Base-by-base conservation (phyloP, 1,140 invertebrate species). In the Dolichoris vasculosae region DNA sequence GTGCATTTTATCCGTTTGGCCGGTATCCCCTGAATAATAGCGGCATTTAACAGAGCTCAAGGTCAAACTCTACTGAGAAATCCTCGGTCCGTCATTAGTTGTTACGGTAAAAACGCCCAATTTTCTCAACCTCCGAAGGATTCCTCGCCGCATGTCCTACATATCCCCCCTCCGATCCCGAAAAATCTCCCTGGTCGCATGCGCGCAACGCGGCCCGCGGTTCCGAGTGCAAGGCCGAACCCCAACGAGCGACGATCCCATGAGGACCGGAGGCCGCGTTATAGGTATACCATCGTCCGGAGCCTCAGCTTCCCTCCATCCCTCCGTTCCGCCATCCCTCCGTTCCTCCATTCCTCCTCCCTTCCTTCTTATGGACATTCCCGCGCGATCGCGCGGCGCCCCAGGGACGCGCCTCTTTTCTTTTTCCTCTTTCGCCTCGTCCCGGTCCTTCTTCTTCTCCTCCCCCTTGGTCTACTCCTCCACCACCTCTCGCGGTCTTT, bases 301-400 rank as follows among this genome's bases (percentile, higher is more conserved):
- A 13, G 8, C 77, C 51, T 43, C 32, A 20, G 32, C n/a, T 35
- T 15, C 43, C 73, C 9, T 11, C 43, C 73, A n/a, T 32, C 11
- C 30, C n/a, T n/a, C n/a, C n/a, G n/a, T n/a, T n/a, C 6, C 69
- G 13, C 11, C 32, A 23, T 15, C 73, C 73, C 26, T 40, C 73
- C 63, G n/a, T 30, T 7, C 15, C 63, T 30, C 63, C 63, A 64
- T 30, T 30, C n/a, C 11, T 43, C 30, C 75, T 26, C 40, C 11
- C 55, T 51, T 30, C 51, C 43, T 64, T 64, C 75, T 20, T 43
- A 77, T 77, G 77, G 83, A 63, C 77, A 80, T 80, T 80, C 64
- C 77, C 35, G 75, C 67, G 59, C 38, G 78, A 64, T 43, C 64
- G 64, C 51, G 64, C 77, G 64, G 67, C 83, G 46, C 83, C 77